A percentile compares a stretch with the other conserved stretches of the same genome.
phyloP scores from a whole-genome alignment of 2,797 vertebrate species.

The Bothrops alternatus region DNA sequence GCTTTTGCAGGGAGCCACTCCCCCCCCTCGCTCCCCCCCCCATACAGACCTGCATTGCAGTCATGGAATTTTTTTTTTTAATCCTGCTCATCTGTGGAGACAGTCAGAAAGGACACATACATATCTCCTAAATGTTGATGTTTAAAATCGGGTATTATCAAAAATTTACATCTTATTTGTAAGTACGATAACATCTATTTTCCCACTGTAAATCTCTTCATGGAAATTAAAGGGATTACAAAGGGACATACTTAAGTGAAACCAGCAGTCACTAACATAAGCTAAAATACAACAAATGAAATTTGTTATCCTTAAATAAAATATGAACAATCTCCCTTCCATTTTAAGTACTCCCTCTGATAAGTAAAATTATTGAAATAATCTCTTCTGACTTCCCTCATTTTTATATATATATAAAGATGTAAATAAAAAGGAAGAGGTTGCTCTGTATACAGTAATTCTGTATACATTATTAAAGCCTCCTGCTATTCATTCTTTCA shows the following conservation, averaged over 20 bases:
- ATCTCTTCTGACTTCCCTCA: background rate
- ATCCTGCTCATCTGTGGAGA: slow-evolving; percentile 17
- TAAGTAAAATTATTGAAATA: background rate
- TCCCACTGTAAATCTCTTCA: slow-evolving; percentile 4
- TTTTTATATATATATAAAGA: too few relatives aligned
- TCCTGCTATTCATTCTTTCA: slow-evolving; percentile 30
- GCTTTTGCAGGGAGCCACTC: slow-evolving; percentile 44
- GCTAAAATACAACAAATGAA: slow-evolving; percentile 16
- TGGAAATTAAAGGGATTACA: background rate
- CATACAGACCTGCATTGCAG: slow-evolving; percentile 69
- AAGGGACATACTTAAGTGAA: background rate
- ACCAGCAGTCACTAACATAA: background rate
- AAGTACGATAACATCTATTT: slow-evolving; percentile 24
- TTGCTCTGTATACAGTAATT: slow-evolving; percentile 23
- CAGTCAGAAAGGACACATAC: slow-evolving; percentile 44
- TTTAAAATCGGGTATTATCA: slow-evolving; percentile 22
- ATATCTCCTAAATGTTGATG: slow-evolving; percentile 11
- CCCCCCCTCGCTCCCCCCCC: slow-evolving; percentile 52
- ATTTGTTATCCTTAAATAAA: slow-evolving; percentile 26
- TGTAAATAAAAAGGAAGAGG: slow-evolving; percentile 2
- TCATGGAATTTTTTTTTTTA: slow-evolving; percentile 56
- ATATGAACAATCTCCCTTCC: background rate
- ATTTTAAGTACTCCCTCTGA: background rate
- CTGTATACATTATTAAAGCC: slow-evolving; percentile 12
- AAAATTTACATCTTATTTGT: background rate